Evolutionary conservation across 2,113 vertebrate species (phyloP), one percentile per base, ranked within the genome.

Genomic region (Halcyon senegalensis): DNA sequence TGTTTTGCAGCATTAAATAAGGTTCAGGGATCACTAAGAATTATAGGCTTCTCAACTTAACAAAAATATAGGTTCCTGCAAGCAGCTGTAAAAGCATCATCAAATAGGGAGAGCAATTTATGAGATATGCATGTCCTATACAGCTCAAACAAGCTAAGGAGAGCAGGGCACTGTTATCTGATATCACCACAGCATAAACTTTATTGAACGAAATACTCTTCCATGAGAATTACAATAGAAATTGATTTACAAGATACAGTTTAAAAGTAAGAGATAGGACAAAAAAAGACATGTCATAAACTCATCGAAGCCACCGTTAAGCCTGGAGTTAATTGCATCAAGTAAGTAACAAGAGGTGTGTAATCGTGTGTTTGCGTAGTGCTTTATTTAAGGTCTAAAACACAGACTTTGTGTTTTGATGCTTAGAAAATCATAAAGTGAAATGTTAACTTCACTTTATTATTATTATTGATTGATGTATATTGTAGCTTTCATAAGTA

Each of bases 1-100:
- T 86, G 62, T 91, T 97, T 97, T 97, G 84, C 91, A 96, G 96
- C 92, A 97, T 97, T 97, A 98, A 98, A 98, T 97, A 97, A 98
- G 93, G 97, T 98, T 97, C 97, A 98, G 87, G 95, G 97, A 97
- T 97, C 97, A 96, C 86, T 43, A 93, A 93, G 93, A 98, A 98
- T 97, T 97, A 96, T 78, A 96, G 96, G 73, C 64, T 97, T 97
- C 94, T 92, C 95, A 92, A 96, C 91, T 95, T 97, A 89, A 96
- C 53, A 97, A 96, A 97, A 98, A 97, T 60, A 95, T 1, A 91
- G 87, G 90, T 97, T 98, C 87, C 94, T 91, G 83, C 84, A 97
- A 97, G 96, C 87, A 97, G 78, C 93, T 83, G 79, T 11, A 90
- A 78, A 68, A 66, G 60, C 81, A 55, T 84, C 95, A 93, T 77